Conservation (phyloP, 2,888 invertebrate species). For the Himalopsyche anomala region DNA sequence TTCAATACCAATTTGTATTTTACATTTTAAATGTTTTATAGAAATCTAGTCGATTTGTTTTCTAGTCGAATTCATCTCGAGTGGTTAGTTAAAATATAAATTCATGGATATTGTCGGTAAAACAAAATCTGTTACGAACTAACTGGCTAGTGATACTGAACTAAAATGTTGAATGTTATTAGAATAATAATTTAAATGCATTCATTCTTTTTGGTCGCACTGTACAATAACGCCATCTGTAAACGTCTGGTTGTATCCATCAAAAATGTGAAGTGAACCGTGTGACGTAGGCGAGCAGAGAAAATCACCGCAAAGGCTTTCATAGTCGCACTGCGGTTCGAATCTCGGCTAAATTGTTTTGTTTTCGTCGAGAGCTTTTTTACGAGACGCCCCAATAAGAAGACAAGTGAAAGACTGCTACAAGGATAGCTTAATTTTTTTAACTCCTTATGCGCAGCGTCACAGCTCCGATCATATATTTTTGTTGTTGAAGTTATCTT, state of each 20-base stretch:
- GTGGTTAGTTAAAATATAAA: too few relatives aligned
- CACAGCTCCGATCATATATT: too few relatives aligned
- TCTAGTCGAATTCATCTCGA: too few relatives aligned
- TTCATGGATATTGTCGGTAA: too few relatives aligned
- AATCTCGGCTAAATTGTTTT: conserved; percentile 37
- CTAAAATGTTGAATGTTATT: too few relatives aligned
- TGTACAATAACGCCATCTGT: conserved; percentile 37
- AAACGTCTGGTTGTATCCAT: conserved; percentile 43
- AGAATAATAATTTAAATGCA: background rate
- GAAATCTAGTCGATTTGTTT: too few relatives aligned
- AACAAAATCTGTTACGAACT: too few relatives aligned
- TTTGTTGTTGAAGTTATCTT: too few relatives aligned
- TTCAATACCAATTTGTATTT: too few relatives aligned
- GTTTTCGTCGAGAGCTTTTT: conserved; percentile 20
- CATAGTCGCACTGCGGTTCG: conserved; percentile 27
- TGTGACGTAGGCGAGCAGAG: conserved; percentile 42
- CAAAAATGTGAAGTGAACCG: conserved; percentile 43
- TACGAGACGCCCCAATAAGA: conserved; percentile 32
- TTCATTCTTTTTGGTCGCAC: background rate
- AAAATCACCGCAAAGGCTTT: conserved; percentile 41
- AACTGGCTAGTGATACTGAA: too few relatives aligned
- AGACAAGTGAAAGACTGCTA: conserved; percentile 27
- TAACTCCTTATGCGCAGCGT: background rate
- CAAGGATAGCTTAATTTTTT: background rate
- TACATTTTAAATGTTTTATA: too few relatives aligned